phyloP scores from a whole-genome alignment of 2,113 vertebrate species.

The Rhizomys pruinosus region DNA sequence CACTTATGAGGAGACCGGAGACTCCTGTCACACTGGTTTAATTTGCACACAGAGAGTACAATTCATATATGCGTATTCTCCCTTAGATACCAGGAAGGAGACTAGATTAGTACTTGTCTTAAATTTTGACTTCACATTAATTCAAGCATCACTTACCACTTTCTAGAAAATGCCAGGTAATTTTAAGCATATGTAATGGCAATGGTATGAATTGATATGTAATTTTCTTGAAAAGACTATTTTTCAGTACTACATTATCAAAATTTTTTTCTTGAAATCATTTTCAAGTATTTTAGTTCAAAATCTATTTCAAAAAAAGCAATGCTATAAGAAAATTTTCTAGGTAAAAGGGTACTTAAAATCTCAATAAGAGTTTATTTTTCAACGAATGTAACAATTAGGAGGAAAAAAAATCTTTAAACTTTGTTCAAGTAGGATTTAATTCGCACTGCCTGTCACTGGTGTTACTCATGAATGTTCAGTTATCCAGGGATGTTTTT shows the following conservation, averaged over 20 bases:
- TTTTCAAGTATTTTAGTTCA: conserved; percentile 59
- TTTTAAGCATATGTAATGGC: conserved; percentile 50
- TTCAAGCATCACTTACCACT: conserved; percentile 48
- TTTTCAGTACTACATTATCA: conserved; percentile 64
- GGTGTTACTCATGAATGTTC: background rate
- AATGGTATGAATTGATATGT: background rate
- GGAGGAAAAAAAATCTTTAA: background rate
- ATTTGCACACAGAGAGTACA: background rate
- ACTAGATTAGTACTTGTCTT: background rate
- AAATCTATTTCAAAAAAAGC: conserved; percentile 51
- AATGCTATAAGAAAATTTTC: conserved; percentile 21
- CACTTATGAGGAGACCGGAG: background rate
- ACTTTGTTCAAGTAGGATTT: conserved; percentile 3
- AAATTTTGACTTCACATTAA: conserved; percentile 55
- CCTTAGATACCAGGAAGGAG: background rate
- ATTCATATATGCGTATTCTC: background rate
- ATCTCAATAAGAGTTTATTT: background rate
- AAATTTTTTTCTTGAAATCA: conserved; percentile 40
- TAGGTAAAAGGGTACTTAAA: background rate
- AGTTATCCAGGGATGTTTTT: background rate
- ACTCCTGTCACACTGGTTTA: background rate
- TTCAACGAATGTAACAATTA: background rate
- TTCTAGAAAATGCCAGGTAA: conserved; percentile 43
- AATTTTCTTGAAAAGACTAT: conserved; percentile 54
- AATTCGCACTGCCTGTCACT: conserved; percentile 16